Conservation (phyloP, 1,140 invertebrate genomes). For the Drosophila truncata region DNA sequence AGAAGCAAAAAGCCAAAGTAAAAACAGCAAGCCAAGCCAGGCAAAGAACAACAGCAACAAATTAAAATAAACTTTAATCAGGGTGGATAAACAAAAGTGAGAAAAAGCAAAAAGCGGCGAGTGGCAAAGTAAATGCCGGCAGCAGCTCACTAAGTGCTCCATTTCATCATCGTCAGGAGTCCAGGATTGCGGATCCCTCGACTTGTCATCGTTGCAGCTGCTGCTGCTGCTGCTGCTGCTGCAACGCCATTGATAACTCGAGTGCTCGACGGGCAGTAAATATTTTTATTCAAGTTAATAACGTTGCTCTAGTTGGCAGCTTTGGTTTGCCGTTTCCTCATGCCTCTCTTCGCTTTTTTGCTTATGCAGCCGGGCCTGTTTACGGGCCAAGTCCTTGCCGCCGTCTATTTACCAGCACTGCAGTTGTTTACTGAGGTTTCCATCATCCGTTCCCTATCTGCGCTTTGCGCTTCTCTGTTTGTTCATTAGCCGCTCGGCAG, state of each 20-base stretch:
- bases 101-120: slow-evolving; percentile 39
- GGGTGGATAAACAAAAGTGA: slow-evolving; percentile 59
- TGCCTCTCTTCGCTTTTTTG: slow-evolving; percentile 40
- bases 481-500: slow-evolving; percentile 72
- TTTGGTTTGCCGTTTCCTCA: slow-evolving; percentile 55
- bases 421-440: slow-evolving; percentile 81
- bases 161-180: slow-evolving; percentile 72
- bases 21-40: slow-evolving; percentile 33
- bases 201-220: slow-evolving; percentile 35
- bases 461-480: slow-evolving; percentile 55
- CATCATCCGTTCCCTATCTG: slow-evolving; percentile 74
- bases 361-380: slow-evolving; percentile 68
- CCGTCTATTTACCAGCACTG: slow-evolving; percentile 69
- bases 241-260: slow-evolving; percentile 62
- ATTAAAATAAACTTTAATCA: slow-evolving; percentile 83
- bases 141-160: slow-evolving; percentile 70
- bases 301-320: slow-evolving; percentile 66
- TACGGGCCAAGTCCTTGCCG: slow-evolving; percentile 72
- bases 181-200: slow-evolving; percentile 34
- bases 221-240: slow-evolving; percentile 25
- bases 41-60: slow-evolving; percentile 68
- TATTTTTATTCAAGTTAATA: slow-evolving; percentile 84
- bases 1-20: slow-evolving; percentile 27
- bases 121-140: slow-evolving; percentile 73
- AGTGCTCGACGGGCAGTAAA: slow-evolving; percentile 77